A percentile compares a stretch with the other conserved stretches of the same genome.
Conservation (phyloP, 2,888 invertebrate species). For the Oligia strigilis region DNA sequence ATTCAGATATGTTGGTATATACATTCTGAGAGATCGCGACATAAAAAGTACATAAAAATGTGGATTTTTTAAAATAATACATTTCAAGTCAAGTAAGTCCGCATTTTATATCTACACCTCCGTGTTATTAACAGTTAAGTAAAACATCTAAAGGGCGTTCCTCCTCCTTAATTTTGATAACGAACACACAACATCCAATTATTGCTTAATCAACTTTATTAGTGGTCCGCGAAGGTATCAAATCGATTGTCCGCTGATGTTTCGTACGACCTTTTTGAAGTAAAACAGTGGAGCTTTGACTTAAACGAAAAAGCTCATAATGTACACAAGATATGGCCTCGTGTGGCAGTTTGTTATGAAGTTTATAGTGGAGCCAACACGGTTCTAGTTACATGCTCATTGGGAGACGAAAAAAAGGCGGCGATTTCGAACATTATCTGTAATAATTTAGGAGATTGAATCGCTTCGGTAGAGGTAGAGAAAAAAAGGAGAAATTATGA, state of each 20-base stretch:
- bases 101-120: constrained; percentile 84
- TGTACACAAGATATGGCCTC: constrained; percentile 88
- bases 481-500: constrained; percentile 76
- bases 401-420: constrained; percentile 79
- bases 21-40: not conserved
- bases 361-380: constrained; percentile 87
- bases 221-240: constrained; percentile 12
- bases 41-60: constrained; percentile 63
- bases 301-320: constrained; percentile 90
- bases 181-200: constrained; percentile 54
- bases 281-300: constrained; percentile 71
- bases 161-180: constrained; percentile 72
- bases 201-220: constrained; percentile 71
- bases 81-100: constrained; percentile 78
- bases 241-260: constrained; percentile 60
- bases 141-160: constrained; percentile 85
- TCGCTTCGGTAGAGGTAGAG: constrained; percentile 67
- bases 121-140: constrained; percentile 85
- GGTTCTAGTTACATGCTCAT: constrained; percentile 86
- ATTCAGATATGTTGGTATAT: constrained; percentile 13
- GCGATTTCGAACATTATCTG: constrained; percentile 78
- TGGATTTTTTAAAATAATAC: constrained; percentile 76
- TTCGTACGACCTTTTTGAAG: constrained; percentile 68
- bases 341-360: constrained; percentile 90
- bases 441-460: constrained; percentile 85